Percentiles rank a stretch among this genome's conserved stretches.
These are phyloP conservation scores for Drosophila triauraria DNA, from an alignment of 1,140 invertebrate species.

Conservation along the genomic window DNA sequence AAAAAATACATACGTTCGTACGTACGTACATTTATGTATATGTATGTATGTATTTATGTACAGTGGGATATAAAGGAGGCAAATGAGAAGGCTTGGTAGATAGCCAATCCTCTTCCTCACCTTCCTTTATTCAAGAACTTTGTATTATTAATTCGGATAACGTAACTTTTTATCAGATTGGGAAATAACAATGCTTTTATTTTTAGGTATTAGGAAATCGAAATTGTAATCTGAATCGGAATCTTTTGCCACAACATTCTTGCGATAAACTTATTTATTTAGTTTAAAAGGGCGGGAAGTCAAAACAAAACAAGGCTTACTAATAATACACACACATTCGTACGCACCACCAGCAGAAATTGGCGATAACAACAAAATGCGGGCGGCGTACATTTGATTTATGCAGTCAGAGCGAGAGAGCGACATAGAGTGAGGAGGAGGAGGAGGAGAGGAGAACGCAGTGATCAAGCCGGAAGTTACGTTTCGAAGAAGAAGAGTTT, in stretches of 20 bases:
- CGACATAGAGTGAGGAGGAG: not conserved
- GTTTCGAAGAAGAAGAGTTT: constrained; percentile 28
- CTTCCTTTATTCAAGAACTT: too few species aligned
- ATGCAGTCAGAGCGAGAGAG: constrained; percentile 8
- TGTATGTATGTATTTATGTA: not conserved
- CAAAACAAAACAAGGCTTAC: constrained; percentile 37
- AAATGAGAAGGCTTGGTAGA: too few species aligned
- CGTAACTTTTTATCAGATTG: not conserved
- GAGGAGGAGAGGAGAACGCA: not conserved
- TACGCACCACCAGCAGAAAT: constrained; percentile 12
- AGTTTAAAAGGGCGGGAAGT: constrained; percentile 30
- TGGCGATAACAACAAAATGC: constrained; percentile 46
- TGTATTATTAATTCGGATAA: too few species aligned
- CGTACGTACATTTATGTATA: not conserved
- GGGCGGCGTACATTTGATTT: constrained; percentile 34
- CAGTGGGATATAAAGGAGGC: not conserved
- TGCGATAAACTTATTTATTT: constrained; percentile 22
- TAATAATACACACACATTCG: constrained; percentile 10
- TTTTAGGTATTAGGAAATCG: constrained; percentile 1
- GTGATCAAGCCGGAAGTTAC: constrained; percentile 51
- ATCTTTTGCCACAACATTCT: constrained; percentile 21
- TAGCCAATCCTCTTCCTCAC: too few species aligned
- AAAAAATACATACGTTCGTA: constrained; percentile 6
- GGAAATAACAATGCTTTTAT: not conserved
- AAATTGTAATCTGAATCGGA: not conserved